A percentile compares a stretch with the other conserved stretches of the same genome.
phyloP scores from a whole-genome alignment of 2,113 vertebrate genomes.

The Malurus alboscapulatus region DNA sequence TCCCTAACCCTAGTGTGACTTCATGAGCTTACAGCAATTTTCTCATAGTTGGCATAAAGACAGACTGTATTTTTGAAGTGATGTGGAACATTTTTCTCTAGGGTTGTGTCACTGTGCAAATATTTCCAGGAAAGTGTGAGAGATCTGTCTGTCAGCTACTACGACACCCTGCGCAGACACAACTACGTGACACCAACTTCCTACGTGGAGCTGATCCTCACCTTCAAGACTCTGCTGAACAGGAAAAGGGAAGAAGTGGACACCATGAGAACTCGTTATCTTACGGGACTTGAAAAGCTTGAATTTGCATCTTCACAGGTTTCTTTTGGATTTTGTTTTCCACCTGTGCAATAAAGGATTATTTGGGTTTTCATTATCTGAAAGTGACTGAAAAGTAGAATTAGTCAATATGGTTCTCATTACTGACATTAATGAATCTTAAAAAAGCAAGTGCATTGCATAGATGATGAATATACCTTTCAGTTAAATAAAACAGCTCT shows the following conservation, averaged over 20 bases:
- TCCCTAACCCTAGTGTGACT: background rate
- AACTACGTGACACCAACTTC: constrained; percentile 95
- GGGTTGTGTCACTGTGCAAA: constrained; percentile 91
- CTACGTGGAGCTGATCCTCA: constrained; percentile 91
- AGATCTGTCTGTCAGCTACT: constrained; percentile 80
- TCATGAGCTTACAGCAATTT: background rate
- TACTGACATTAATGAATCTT: background rate
- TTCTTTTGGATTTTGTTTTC: background rate
- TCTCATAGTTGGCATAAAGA: background rate
- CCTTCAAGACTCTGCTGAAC: constrained; percentile 85
- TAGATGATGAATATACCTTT: background rate
- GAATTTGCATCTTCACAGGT: constrained; percentile 84
- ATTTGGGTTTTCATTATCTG: background rate
- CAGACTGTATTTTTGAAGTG: background rate
- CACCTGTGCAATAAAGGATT: background rate
- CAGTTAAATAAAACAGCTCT: background rate
- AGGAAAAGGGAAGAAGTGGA: constrained; percentile 85
- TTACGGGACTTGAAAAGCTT: constrained; percentile 87
- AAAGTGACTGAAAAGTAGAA: background rate
- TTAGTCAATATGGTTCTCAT: background rate
- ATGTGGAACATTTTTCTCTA: constrained; percentile 40
- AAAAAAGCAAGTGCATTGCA: background rate
- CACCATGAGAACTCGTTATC: constrained; percentile 81
- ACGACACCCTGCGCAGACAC: constrained; percentile 78
- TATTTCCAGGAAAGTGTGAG: constrained; percentile 87